These are phyloP conservation scores for Argentina silus DNA, from an alignment of 2,797 vertebrate species.

Conservation along the genomic window DNA sequence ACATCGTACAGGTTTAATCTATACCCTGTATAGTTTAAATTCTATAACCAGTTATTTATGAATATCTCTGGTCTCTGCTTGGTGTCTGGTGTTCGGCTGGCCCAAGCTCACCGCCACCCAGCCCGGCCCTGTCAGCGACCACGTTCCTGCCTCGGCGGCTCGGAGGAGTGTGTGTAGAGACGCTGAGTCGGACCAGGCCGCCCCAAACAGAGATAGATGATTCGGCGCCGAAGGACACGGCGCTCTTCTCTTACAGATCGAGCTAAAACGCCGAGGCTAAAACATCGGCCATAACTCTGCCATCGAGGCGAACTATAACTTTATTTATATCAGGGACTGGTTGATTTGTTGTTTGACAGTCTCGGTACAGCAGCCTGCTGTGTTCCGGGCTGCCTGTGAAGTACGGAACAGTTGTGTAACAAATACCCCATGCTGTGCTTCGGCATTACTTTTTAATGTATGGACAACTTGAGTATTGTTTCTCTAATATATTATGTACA, in stretches of 20 bases:
- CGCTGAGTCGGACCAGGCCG: conserved; percentile 58
- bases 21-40: too few species aligned
- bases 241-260: conserved; percentile 33
- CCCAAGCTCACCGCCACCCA: not conserved
- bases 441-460: too few species aligned
- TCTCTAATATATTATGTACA: not conserved
- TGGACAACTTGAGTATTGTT: too few species aligned
- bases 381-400: too few species aligned
- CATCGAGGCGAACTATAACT: not conserved
- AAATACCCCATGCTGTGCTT: too few species aligned
- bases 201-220: conserved; percentile 69
- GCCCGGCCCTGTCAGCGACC: too few species aligned
- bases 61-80: too few species aligned
- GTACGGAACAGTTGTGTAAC: too few species aligned
- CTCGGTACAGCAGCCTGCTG: too few species aligned
- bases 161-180: conserved; percentile 47
- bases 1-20: too few species aligned
- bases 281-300: conserved; percentile 43
- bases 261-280: conserved; percentile 40
- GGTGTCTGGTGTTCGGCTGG: not conserved
- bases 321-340: not conserved
- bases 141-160: conserved; percentile 24
- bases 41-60: too few species aligned
- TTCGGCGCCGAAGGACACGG: conserved; percentile 53
- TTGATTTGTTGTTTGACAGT: too few species aligned